phyloP scores from a whole-genome alignment of 2,113 vertebrate genomes.

The Labeo rohita region DNA sequence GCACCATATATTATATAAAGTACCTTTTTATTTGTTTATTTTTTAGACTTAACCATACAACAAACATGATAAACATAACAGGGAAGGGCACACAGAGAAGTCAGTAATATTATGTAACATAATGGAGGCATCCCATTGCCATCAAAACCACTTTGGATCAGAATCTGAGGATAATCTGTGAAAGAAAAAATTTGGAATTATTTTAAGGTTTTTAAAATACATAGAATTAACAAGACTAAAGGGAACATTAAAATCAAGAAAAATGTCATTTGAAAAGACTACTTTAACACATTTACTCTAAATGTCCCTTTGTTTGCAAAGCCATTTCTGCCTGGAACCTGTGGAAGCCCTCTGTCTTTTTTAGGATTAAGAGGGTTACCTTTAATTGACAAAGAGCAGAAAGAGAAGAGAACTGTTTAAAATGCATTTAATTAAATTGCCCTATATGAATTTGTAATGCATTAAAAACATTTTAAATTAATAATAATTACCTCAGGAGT shows the following conservation, averaged over 20 bases:
- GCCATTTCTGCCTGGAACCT: constrained; percentile 2
- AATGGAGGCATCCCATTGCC: not conserved
- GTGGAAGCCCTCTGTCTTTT: constrained; percentile 27
- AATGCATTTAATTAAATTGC: not conserved
- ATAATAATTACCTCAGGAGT: not conserved
- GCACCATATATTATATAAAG: no score
- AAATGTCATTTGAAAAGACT: not conserved
- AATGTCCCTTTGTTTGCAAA: not conserved
- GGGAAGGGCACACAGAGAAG: no score
- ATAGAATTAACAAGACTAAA: not conserved
- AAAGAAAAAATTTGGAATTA: not conserved
- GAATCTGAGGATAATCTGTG: not conserved
- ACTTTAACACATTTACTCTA: not conserved
- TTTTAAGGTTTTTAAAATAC: not conserved
- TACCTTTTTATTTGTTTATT: no score
- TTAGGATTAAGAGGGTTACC: constrained; percentile 14
- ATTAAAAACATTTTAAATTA: not conserved
- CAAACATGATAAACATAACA: no score
- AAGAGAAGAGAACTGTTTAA: not conserved
- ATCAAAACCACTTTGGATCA: not conserved
- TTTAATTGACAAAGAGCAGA: not conserved
- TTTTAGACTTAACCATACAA: no score
- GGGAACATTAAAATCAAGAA: not conserved
- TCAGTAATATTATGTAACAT: no score
- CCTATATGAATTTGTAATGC: not conserved